Evolutionary conservation across 92 coral and sea anemone species (phyloP), one percentile per base, ranked within the genome.

Genomic region (Porites evermanni): DNA sequence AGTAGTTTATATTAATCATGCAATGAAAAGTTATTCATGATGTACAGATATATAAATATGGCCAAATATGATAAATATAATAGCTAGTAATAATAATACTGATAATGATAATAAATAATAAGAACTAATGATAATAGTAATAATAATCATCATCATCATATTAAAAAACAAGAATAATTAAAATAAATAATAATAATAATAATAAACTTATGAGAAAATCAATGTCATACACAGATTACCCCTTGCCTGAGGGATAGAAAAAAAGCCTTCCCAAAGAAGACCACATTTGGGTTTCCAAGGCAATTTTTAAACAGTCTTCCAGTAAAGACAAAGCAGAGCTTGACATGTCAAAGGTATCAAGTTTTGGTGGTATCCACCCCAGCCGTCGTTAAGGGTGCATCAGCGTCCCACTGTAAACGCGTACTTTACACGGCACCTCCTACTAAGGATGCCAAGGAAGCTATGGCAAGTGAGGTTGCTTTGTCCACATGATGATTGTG

Each of bases 381-480:
- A 88, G 75, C 84, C 91, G 7, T 29, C 87, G 4, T 87, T 79
- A 0, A 54, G 56, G 50, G 67, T 74, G 12, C 26, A 7, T 26
- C 82, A 83, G 65, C 81, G 75, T 17, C 94, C 89, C 12, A 64
- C 7, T 26, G 72, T 77, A 1, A 78, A 83, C 7, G 79, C 29
- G 21, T 91, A 71, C 76, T 87, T 91, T 58, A 69, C 87, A 19
- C 84, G 79, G 17, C 77, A 84, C 52, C 89, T 91, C 78, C 67
- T 88, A 44, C 14, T 91, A 29, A 78, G 92, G 92, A 89, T 84
- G 92, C 92, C 92, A 5, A 84, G 80, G 23, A 89, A 89, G 75
- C 53, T 80, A 44, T 81, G 85, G 85, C 51, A 53, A 12, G 64
- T 80, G 32, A 82, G 54, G 58, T 29, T 88, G 16, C 78, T 52